A percentile compares a stretch with the other conserved stretches of the same genome.
Evolutionary conservation across 2,797 vertebrate genomes (phyloP).

Genomic region (Platyrinchus mystaceus): DNA sequence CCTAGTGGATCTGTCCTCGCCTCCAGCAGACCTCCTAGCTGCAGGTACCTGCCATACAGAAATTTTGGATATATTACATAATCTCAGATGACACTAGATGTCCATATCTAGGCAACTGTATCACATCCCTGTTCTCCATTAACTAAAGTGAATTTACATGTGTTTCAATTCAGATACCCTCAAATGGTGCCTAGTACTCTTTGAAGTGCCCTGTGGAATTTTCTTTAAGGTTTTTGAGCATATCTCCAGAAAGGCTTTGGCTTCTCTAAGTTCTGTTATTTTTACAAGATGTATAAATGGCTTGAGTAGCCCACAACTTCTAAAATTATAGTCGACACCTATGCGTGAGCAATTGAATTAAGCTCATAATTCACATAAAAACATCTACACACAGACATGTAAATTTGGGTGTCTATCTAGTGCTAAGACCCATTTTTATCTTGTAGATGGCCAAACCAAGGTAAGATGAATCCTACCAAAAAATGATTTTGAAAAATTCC

Average conservation of each 20-base stretch:
- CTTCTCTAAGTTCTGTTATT: neutral
- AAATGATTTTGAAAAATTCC: neutral
- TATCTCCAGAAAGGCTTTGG: rapidly evolving
- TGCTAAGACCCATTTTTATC: neutral
- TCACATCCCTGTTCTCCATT: neutral
- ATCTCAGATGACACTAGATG: neutral
- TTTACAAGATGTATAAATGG: neutral
- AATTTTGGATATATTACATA: neutral
- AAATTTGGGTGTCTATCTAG: neutral
- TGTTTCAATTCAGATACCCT: neutral
- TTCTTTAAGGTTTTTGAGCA: neutral
- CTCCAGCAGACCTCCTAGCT: neutral
- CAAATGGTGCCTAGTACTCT: neutral
- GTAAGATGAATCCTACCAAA: neutral
- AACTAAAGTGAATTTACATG: neutral
- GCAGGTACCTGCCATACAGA: neutral
- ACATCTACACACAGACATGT: neutral
- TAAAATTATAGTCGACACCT: neutral
- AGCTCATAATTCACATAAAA: neutral
- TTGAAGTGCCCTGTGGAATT: neutral
- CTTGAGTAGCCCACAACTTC: neutral
- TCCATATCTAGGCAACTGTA: neutral
- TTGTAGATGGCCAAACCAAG: neutral
- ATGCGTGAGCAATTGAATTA: neutral
- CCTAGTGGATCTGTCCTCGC: neutral